A percentile compares a stretch with the other conserved stretches of the same genome.
These are phyloP conservation scores for Silurus aristotelis DNA, from an alignment of 2,797 vertebrate genomes.

Conservation along the genomic window DNA sequence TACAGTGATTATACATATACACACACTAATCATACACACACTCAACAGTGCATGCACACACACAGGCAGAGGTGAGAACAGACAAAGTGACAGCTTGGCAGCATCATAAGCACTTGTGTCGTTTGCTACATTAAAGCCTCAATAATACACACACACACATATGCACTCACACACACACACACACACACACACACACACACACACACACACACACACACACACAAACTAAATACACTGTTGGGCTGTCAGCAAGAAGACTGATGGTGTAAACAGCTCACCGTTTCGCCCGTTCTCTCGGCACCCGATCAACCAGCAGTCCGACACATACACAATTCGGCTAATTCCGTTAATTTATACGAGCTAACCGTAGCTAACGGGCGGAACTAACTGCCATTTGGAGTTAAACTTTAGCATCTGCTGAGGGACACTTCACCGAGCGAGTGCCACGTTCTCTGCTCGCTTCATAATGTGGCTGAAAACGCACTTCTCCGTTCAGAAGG, in stretches of 20 bases:
- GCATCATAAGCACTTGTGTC: conserved; percentile 4
- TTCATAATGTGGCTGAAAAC: conserved; percentile 27
- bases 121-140: conserved; percentile 6
- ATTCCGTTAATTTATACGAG: conserved; percentile 30
- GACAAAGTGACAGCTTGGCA: neutral
- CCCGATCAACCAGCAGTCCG: conserved; percentile 3
- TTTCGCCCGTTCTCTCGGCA: neutral
- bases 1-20: neutral
- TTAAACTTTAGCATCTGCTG: conserved; percentile 40
- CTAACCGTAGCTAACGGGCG: conserved; percentile 25
- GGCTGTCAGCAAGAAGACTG: conserved; percentile 23
- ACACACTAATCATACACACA: conserved; percentile 18
- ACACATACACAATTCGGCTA: conserved; percentile 32
- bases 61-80: neutral
- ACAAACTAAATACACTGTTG: conserved; percentile 8
- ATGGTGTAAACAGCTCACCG: conserved; percentile 1
- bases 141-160: neutral
- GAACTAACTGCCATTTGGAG: conserved; percentile 41
- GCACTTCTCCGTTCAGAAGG: neutral
- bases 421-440: conserved; percentile 23
- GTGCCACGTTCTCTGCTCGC: neutral
- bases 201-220: conserved; percentile 15
- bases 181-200: neutral
- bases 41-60: conserved; percentile 3
- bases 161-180: conserved; percentile 11